Base-by-base conservation (phyloP, 2,797 vertebrate genomes). In the Benthosema pterotum region DNA sequence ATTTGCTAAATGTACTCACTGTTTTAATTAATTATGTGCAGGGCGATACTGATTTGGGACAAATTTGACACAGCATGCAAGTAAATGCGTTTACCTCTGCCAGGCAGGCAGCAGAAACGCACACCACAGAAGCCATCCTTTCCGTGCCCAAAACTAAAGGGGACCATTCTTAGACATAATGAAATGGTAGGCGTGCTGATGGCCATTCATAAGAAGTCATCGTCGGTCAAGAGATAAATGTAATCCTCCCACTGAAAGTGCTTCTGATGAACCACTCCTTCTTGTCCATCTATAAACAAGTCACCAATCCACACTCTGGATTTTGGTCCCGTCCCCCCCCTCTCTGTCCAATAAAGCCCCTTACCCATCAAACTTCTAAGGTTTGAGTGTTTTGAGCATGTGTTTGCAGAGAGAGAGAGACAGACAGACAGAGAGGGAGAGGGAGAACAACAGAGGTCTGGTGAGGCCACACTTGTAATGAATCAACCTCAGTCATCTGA, bases 1-100 rank as follows among this genome's bases (percentile, higher is more conserved):
- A 60, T 15, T 54, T n/a, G 50, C 16, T 28, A 54, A 52, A 63
- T 42, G 53, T 64, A 15, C 17, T 47, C 17, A 42, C 4, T 0
- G 14, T 46, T 56, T 19, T 87, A 79, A 89, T 81, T 68, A 42
- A 89, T 81, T 68, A 42, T 72, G 42, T 45, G 68, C 86, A 84
- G 48, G 69, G 57, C 57, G 22, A 65, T 67, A 80, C 55, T 63
- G 32, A 85, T 87, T 85, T 69, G 19, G 38, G n/a, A n/a, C 57
- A 59, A 72, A 71, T 71, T 43, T 48, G 16, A 69, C 11, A 46
- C 16, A 69, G 9, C 71, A 73, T 0, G 56, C 55, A 58, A 78
- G 42, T n/a, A 51, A 71, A 80, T 61, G 32, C 32, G 60, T 67
- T 74, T 57, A 66, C 57, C 48, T 52, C 25, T 57, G 7, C 9